phyloP scores from a whole-genome alignment of 2,113 vertebrate genomes.

The Gasterosteus aculeatus region DNA sequence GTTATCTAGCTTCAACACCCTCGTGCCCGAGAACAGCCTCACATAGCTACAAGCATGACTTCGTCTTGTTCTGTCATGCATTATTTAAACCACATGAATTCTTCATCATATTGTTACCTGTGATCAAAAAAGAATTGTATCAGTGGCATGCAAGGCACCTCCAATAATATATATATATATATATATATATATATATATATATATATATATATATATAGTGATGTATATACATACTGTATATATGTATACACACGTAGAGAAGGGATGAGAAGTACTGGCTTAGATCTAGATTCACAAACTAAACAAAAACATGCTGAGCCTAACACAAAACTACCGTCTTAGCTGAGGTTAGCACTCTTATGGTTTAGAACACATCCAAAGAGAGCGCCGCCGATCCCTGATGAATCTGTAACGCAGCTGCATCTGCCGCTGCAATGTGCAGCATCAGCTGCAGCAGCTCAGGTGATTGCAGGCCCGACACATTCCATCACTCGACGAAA shows the following conservation, averaged over 20 bases:
- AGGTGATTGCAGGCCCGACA: slow-evolving; percentile 44
- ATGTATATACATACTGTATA: background rate
- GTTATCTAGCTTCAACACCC: background rate
- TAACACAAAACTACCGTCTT: slow-evolving; percentile 7
- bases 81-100: slow-evolving; percentile 7
- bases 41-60: background rate
- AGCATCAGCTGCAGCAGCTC: slow-evolving; percentile 45
- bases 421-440: slow-evolving; percentile 52
- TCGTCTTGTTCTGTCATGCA: background rate
- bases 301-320: background rate
- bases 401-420: slow-evolving; percentile 61
- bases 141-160: background rate
- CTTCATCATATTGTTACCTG: background rate
- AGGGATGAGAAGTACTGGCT: background rate
- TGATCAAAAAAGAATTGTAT: background rate
- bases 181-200: too few relatives aligned
- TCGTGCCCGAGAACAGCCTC: background rate
- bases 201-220: background rate
- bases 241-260: background rate
- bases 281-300: background rate
- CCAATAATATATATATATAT: too few relatives aligned
- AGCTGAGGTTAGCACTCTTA: slow-evolving; percentile 55
- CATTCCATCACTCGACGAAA: slow-evolving; percentile 23
- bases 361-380: slow-evolving; percentile 29
- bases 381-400: slow-evolving; percentile 44